Evolutionary conservation across 2,113 vertebrate species (phyloP), one percentile per base, ranked within the genome.

Genomic region (Prionailurus bengalensis): DNA sequence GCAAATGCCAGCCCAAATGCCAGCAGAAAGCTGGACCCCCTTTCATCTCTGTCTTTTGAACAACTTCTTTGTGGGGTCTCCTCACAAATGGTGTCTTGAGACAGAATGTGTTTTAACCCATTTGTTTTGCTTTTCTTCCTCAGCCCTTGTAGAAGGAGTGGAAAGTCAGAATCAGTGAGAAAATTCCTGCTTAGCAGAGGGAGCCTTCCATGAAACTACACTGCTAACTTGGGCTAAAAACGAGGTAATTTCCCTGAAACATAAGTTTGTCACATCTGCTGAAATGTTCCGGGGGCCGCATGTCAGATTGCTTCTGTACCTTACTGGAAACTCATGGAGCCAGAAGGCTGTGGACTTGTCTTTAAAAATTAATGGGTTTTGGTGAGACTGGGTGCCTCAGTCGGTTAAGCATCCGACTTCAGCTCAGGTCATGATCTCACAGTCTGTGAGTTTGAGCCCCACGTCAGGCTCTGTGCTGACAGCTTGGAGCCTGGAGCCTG

Each of bases 41-140:
- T 94, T 98, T 98, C 84, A 97, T 97, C 85, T 92, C 63, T 87
- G 27, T 12, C 71, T 96, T 98, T 96, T 98, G 97, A 98, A 98
- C 92, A 97, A 97, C 92, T 31, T 11, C 97, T 98, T 98, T 98
- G 80, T 87, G 78, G 88, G 39, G 91, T 85, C 76, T 86, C 96
- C 95, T 94, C 92, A 42, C 95, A 96, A 98, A 68, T 91, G 45
- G 61, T 97, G 19, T 96, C 98, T 97, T 76, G 89, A 98, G 97
- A 96, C 89, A 66, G 96, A 97, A 87, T 93, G 66, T 80, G 16
- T 97, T 95, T 79, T 85, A 95, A 88, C 71, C 83, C 74, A 0
- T 96, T 90, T 98, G 93, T 96, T 71, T 95, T 91, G 84, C 29
- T 98, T 96, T 96, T 70, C 48, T 66, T 33, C 83, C 27, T 63